Percentiles rank a stretch among this genome's conserved stretches.
Conservation (phyloP, 92 coral and sea anemone genomes). For the Muricea muricata region DNA sequence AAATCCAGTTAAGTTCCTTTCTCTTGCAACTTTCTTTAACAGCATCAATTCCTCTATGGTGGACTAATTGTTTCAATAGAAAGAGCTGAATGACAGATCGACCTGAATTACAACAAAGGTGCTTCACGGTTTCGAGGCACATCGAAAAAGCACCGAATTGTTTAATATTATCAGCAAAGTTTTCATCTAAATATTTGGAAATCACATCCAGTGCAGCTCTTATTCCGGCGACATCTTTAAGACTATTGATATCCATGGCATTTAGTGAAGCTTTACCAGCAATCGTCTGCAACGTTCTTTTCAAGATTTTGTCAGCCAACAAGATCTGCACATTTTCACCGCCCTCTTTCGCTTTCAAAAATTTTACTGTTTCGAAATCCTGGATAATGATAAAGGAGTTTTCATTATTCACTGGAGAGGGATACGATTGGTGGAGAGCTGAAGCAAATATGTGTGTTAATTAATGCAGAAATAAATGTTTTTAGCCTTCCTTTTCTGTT, state of each 20-base stretch:
- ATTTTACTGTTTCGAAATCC: not conserved
- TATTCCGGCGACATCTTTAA: slow-evolving; percentile 62
- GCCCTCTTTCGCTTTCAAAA: not conserved
- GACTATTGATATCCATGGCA: slow-evolving; percentile 60
- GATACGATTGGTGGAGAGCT: no score
- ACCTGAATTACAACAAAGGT: slow-evolving; percentile 37
- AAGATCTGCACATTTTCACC: not conserved
- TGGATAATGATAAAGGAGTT: not conserved
- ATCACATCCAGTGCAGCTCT: no score
- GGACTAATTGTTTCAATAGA: no score
- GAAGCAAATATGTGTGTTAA: no score
- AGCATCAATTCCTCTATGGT: slow-evolving; percentile 61
- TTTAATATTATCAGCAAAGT: slow-evolving; percentile 8
- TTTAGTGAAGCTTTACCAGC: slow-evolving; percentile 19
- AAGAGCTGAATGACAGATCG: no score
- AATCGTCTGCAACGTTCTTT: not conserved
- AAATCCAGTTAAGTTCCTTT: slow-evolving; percentile 64
- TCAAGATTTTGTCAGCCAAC: not conserved
- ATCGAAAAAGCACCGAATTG: slow-evolving; percentile 2
- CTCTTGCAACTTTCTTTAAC: slow-evolving; percentile 49
- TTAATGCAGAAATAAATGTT: no score
- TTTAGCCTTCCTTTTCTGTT: no score
- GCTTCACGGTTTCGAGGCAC: slow-evolving; percentile 39
- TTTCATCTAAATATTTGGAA: no score
- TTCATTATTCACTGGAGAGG: no score